Percentiles rank a stretch among this genome's conserved stretches.
phyloP scores from a whole-genome alignment of 2,888 invertebrate species.

The Cephus pulcher region DNA sequence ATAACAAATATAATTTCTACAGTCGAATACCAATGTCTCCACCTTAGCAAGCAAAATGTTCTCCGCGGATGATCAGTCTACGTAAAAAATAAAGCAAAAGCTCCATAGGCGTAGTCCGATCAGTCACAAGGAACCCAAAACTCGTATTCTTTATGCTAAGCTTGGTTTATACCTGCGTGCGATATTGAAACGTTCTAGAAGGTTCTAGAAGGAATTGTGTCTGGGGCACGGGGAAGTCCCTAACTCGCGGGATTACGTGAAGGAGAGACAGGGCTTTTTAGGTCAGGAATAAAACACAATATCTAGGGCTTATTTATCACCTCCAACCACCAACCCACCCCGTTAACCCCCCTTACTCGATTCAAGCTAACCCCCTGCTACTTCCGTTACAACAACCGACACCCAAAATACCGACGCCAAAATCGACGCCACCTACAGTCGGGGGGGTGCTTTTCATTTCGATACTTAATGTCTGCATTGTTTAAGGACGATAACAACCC shows the following conservation, averaged over 20 bases:
- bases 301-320: slow-evolving; percentile 49
- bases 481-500: slow-evolving; percentile 13
- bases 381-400: no score
- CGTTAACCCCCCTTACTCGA: not conserved
- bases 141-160: slow-evolving; percentile 47
- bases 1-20: no score
- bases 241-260: not conserved
- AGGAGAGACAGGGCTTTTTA: slow-evolving; percentile 29
- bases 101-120: no score
- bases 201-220: slow-evolving; percentile 33
- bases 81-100: no score
- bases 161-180: slow-evolving; percentile 44
- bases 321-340: not conserved
- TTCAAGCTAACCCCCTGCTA: not conserved
- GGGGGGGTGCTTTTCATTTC: slow-evolving; percentile 17
- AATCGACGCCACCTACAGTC: not conserved
- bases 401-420: no score
- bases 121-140: not conserved
- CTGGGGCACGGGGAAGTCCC: slow-evolving; percentile 33
- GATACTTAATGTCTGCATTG: slow-evolving; percentile 27
- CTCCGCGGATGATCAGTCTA: no score
- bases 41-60: no score
- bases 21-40: no score
- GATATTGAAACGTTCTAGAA: slow-evolving; percentile 45
- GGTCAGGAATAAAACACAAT: slow-evolving; percentile 45